Conservation (phyloP, 2,113 vertebrate genomes). For the Leucoraja erinaceus region DNA sequence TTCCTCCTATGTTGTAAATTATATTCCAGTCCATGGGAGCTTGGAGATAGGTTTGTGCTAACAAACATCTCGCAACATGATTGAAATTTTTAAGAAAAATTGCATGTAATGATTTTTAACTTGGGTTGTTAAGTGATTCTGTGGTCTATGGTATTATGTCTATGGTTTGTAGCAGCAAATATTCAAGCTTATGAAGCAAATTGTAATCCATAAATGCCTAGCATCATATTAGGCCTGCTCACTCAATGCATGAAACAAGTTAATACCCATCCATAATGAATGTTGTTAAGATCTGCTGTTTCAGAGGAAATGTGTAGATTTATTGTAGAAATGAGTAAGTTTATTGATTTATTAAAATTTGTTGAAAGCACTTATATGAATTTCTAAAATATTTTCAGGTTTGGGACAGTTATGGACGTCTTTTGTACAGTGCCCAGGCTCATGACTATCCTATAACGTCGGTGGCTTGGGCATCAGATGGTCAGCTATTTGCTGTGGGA, state of each 20-base stretch:
- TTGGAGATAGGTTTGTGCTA: neutral
- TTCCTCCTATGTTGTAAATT: neutral
- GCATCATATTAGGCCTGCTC: neutral
- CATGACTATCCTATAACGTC: slow-evolving; percentile 86
- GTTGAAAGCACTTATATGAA: neutral
- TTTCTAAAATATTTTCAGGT: slow-evolving; percentile 58
- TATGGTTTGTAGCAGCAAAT: neutral
- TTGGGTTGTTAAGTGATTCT: neutral
- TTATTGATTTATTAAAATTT: slow-evolving; percentile 8
- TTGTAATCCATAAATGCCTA: neutral
- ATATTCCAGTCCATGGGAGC: neutral
- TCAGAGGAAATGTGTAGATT: neutral
- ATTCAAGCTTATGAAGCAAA: neutral
- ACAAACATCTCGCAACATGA: neutral
- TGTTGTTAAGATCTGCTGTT: neutral
- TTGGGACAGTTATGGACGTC: slow-evolving; percentile 85
- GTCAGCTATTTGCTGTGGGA: slow-evolving; percentile 88
- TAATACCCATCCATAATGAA: neutral
- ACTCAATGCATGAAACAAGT: neutral
- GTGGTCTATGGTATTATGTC: neutral
- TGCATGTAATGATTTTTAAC: neutral
- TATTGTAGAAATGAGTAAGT: neutral
- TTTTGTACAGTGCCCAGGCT: slow-evolving; percentile 67
- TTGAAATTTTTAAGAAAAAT: neutral
- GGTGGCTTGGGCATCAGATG: slow-evolving; percentile 83